Percentiles rank a stretch among this genome's conserved stretches.
Conservation (phyloP, 2,888 invertebrate species). For the Xestobium rufovillosum region DNA sequence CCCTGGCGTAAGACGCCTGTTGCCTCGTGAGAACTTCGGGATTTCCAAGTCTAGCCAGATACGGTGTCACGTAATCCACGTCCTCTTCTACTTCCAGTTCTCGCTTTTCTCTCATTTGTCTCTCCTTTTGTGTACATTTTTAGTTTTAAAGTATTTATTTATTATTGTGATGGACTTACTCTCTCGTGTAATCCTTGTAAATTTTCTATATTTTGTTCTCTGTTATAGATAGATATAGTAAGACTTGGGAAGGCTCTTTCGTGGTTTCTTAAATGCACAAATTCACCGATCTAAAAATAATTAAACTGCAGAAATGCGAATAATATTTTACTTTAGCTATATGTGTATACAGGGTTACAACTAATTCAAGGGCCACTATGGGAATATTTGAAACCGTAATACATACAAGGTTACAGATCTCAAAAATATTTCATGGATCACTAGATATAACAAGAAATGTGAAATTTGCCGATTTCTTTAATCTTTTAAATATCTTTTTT, state of each 20-base stretch:
- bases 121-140: conserved; percentile 16
- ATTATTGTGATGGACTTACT: conserved; percentile 33
- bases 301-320: too few relatives aligned
- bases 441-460: too few relatives aligned
- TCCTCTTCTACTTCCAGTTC: conserved; percentile 56
- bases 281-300: conserved; percentile 36
- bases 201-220: conserved; percentile 48
- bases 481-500: too few relatives aligned
- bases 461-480: too few relatives aligned
- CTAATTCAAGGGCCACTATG: too few relatives aligned
- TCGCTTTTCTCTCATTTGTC: conserved; percentile 48
- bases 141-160: conserved; percentile 6
- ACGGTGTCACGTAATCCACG: conserved; percentile 57
- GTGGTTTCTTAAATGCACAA: conserved; percentile 42
- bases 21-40: conserved; percentile 37
- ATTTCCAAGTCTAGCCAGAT: conserved; percentile 53
- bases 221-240: conserved; percentile 49
- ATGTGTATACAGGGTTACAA: too few relatives aligned
- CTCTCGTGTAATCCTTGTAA: conserved; percentile 44
- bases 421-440: too few relatives aligned
- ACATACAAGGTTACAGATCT: too few relatives aligned
- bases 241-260: conserved; percentile 48
- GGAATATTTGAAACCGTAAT: too few relatives aligned
- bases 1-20: conserved; percentile 46
- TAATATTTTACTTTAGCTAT: too few relatives aligned